Conservation (phyloP, 2,113 vertebrate genomes). For the Brachyhypopomus occidentalis region DNA sequence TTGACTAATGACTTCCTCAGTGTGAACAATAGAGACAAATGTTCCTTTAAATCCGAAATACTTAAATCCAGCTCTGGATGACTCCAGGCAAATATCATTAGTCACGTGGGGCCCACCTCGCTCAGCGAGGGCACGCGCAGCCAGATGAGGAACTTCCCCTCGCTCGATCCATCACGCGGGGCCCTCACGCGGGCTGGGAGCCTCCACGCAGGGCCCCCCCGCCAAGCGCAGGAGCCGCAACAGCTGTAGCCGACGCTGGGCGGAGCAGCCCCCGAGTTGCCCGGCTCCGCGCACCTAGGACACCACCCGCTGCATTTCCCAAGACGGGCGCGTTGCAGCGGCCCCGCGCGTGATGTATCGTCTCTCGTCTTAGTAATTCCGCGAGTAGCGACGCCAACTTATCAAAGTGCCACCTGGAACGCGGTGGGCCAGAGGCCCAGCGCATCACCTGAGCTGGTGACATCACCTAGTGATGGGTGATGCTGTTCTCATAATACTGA, state of each 20-base stretch:
- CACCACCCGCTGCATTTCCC: conserved; percentile 42
- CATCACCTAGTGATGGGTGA: conserved; percentile 45
- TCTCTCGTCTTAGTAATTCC: conserved; percentile 47
- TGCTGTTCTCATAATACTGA: conserved; percentile 39
- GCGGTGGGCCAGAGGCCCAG: conserved; percentile 24
- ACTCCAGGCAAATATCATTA: conserved; percentile 64
- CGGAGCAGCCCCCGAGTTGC: conserved; percentile 34
- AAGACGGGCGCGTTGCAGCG: conserved; percentile 38
- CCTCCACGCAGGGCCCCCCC: conserved; percentile 54
- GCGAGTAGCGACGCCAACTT: conserved; percentile 50
- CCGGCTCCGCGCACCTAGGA: conserved; percentile 45
- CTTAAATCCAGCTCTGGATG: conserved; percentile 62
- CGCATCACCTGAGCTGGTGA: conserved; percentile 45
- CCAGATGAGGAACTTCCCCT: conserved; percentile 56
- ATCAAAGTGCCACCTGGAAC: conserved; percentile 48
- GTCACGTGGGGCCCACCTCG: conserved; percentile 52
- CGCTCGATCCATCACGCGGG: conserved; percentile 59
- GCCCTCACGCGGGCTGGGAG: conserved; percentile 51
- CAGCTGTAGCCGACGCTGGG: conserved; percentile 54
- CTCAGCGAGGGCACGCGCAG: conserved; percentile 51
- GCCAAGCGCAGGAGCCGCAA: conserved; percentile 60
- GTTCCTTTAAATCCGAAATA: conserved; percentile 63
- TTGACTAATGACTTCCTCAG: conserved; percentile 64
- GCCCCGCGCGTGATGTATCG: conserved; percentile 47
- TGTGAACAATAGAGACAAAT: conserved; percentile 65